These are phyloP conservation scores for Peromyscus leucopus DNA, from an alignment of 2,113 vertebrate genomes.

Conservation along the genomic window DNA sequence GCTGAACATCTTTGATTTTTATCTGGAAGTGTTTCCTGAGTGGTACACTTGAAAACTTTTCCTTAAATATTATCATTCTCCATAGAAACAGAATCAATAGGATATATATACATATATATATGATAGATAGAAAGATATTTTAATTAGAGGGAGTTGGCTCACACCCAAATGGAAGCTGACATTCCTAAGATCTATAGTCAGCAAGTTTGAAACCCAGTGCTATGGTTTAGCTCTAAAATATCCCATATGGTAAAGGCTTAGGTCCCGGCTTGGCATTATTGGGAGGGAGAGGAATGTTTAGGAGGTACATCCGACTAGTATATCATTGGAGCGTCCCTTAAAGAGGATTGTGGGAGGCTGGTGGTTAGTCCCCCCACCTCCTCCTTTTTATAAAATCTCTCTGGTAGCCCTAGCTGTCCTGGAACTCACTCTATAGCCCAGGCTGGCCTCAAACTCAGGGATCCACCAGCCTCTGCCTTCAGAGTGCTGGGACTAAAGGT, in stretches of 20 bases:
- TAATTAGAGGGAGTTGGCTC: not conserved
- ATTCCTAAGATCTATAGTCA: not conserved
- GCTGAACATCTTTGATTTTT: not conserved
- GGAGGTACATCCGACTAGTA: not conserved
- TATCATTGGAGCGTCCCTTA: not conserved
- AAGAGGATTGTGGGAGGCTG: not conserved
- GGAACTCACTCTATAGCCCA: not conserved
- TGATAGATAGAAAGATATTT: not conserved
- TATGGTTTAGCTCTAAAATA: not conserved
- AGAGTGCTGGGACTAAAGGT: not conserved
- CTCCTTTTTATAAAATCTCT: not conserved
- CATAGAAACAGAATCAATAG: conserved; percentile 16
- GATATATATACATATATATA: no score
- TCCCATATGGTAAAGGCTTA: not conserved
- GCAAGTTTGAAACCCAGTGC: not conserved
- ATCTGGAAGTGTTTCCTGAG: not conserved
- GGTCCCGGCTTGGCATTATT: not conserved
- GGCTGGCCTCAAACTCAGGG: not conserved
- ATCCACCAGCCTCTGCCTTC: not conserved
- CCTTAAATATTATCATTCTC: not conserved
- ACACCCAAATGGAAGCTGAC: not conserved
- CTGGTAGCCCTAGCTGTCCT: not conserved
- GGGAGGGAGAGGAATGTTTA: not conserved
- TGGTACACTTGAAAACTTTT: not conserved
- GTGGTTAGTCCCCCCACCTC: not conserved